A percentile compares a stretch with the other conserved stretches of the same genome.
phyloP scores from a whole-genome alignment of 1,140 invertebrate genomes.

The Ceratina calcarata region DNA sequence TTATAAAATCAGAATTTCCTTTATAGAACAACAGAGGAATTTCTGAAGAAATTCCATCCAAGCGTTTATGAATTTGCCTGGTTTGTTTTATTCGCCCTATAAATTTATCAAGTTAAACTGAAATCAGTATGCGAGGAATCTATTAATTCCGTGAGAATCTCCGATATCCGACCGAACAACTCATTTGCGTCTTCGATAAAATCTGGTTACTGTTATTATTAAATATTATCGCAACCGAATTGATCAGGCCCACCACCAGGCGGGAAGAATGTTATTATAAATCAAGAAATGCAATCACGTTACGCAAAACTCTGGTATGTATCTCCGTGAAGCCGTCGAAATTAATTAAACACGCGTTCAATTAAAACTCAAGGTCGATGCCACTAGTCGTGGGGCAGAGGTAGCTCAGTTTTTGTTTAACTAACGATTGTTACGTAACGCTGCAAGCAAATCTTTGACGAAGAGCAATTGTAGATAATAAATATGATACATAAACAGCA shows the following conservation, averaged over 20 bases:
- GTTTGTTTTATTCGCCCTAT: neutral
- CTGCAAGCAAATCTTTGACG: neutral
- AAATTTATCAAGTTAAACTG: neutral
- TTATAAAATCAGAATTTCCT: neutral
- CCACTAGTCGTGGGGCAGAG: neutral
- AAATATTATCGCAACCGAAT: neutral
- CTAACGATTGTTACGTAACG: conserved; percentile 15
- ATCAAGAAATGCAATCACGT: neutral
- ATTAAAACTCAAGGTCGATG: conserved; percentile 26
- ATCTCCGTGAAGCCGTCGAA: conserved; percentile 16
- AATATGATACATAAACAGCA: too few relatives aligned
- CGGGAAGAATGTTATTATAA: neutral
- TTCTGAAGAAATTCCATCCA: neutral
- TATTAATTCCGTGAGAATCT: neutral
- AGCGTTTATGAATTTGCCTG: too few relatives aligned
- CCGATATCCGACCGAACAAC: neutral
- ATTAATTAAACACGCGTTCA: conserved; percentile 23
- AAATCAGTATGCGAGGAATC: neutral
- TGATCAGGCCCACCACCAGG: neutral
- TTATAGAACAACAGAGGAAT: neutral
- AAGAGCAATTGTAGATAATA: too few relatives aligned
- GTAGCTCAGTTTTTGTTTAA: neutral
- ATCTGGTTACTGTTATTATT: neutral
- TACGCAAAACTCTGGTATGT: too few relatives aligned
- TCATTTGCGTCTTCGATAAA: neutral